phyloP scores from a whole-genome alignment of 2,113 vertebrate genomes.

The Mus musculus region DNA sequence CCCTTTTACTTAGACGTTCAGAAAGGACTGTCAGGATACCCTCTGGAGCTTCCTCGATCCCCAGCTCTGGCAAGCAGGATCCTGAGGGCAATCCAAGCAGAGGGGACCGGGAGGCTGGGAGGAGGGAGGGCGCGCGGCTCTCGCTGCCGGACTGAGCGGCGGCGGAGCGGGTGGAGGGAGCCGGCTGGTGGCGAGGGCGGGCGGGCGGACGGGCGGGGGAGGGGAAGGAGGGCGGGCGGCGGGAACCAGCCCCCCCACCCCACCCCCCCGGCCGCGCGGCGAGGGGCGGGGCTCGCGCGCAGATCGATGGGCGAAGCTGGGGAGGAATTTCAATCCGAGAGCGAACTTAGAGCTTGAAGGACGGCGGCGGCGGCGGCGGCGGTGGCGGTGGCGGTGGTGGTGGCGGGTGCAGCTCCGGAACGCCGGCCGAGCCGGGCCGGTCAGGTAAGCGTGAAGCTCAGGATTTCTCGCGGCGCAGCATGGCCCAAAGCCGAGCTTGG shows the following conservation, averaged over 20 bases:
- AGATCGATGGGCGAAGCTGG: conserved; percentile 79
- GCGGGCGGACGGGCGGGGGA: background rate
- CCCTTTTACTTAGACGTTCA: background rate
- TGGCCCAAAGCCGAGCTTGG: background rate
- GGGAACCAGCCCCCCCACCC: background rate
- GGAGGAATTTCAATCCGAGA: conserved; percentile 77
- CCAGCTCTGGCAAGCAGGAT: background rate
- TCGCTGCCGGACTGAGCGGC: conserved; percentile 26
- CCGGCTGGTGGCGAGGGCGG: conserved; percentile 44
- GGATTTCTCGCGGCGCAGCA: background rate
- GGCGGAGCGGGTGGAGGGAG: background rate
- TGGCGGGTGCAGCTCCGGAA: conserved; percentile 56
- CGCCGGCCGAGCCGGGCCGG: conserved; percentile 17
- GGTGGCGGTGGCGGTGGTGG: background rate
- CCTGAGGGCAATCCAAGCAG: background rate
- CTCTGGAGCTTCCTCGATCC: background rate
- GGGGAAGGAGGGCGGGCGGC: conserved; percentile 64
- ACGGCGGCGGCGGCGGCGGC: conserved; percentile 64
- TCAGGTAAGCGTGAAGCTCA: conserved; percentile 75
- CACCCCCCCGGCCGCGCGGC: conserved; percentile 20
- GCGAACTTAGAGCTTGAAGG: conserved; percentile 79
- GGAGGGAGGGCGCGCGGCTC: background rate
- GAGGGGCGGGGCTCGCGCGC: conserved; percentile 78
- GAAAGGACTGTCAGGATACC: background rate
- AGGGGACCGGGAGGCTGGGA: conserved; percentile 59